A percentile compares a stretch with the other conserved stretches of the same genome.
Conservation (phyloP, 2,888 invertebrate genomes). For the Sericinus montela region DNA sequence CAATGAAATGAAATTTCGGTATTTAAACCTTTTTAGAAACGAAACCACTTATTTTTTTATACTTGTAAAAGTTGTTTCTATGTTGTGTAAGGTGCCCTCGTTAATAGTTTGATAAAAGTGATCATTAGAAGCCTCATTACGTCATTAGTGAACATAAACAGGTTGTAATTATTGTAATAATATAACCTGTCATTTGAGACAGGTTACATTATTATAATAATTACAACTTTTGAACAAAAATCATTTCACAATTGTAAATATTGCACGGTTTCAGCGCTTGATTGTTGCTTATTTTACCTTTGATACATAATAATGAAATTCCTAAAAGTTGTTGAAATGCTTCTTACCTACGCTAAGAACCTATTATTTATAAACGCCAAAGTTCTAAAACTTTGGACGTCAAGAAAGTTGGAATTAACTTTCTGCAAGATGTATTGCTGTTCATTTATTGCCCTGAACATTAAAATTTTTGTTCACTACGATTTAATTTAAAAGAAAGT, state of each 20-base stretch:
- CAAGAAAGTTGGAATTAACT: constrained; percentile 18
- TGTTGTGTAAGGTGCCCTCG: too few species aligned
- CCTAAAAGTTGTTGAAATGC: constrained; percentile 11
- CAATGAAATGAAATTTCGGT: too few species aligned
- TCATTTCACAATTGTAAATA: neutral
- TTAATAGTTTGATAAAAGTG: too few species aligned
- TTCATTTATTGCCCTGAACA: constrained; percentile 11
- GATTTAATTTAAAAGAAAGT: constrained; percentile 3
- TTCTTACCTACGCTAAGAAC: constrained; percentile 15
- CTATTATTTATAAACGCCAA: constrained; percentile 18
- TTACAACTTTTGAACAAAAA: neutral
- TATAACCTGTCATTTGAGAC: too few species aligned
- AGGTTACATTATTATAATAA: too few species aligned
- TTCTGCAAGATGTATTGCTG: constrained; percentile 19
- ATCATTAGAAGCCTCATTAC: too few species aligned
- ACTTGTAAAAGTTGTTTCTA: too few species aligned
- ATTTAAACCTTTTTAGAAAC: too few species aligned
- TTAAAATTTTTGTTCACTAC: constrained; percentile 9
- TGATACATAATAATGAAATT: constrained; percentile 3
- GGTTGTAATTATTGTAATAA: too few species aligned
- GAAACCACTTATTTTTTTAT: too few species aligned
- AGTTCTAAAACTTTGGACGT: constrained; percentile 15
- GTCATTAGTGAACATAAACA: too few species aligned
- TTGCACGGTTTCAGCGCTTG: neutral
- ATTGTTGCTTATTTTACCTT: neutral